Evolutionary conservation across 2,797 vertebrate species (phyloP).

Genomic region (Scleropages formosus): DNA sequence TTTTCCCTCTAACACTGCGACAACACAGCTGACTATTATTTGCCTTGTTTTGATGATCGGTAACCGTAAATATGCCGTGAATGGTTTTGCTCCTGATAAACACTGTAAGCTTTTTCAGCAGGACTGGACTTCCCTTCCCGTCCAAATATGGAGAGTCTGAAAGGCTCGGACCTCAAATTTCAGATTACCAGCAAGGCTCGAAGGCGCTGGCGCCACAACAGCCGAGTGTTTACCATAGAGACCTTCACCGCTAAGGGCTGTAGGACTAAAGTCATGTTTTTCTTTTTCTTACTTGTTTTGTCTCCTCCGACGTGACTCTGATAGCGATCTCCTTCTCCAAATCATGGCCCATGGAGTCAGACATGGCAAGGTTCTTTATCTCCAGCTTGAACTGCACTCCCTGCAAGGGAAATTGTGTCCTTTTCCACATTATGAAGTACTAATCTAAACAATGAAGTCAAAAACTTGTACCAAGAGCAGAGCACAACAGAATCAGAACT

Average conservation of each 20-base stretch:
- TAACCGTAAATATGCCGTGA: neutral
- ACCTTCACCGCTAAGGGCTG: no score
- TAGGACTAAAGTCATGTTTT: neutral
- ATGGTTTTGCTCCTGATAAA: neutral
- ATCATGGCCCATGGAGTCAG: constrained; percentile 80
- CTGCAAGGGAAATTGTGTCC: constrained; percentile 55
- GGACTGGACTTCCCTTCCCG: neutral
- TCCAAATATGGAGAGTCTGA: neutral
- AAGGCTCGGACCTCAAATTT: no score
- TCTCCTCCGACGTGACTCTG: constrained; percentile 67
- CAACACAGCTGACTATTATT: neutral
- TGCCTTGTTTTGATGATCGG: constrained; percentile 7
- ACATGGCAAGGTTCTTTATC: constrained; percentile 83
- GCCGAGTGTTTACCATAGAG: no score
- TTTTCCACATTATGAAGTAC: neutral
- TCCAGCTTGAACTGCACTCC: constrained; percentile 79
- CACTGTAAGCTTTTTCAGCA: neutral
- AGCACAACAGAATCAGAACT: no score
- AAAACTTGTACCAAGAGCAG: no score
- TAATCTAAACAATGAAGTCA: no score
- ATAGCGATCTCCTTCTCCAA: constrained; percentile 79
- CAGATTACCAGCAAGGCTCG: no score
- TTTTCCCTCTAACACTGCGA: neutral
- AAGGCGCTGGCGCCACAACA: neutral
- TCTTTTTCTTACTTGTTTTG: constrained; percentile 65